Evolutionary conservation across 2,797 vertebrate genomes (phyloP).

Genomic region (Babyrousa celebensis): DNA sequence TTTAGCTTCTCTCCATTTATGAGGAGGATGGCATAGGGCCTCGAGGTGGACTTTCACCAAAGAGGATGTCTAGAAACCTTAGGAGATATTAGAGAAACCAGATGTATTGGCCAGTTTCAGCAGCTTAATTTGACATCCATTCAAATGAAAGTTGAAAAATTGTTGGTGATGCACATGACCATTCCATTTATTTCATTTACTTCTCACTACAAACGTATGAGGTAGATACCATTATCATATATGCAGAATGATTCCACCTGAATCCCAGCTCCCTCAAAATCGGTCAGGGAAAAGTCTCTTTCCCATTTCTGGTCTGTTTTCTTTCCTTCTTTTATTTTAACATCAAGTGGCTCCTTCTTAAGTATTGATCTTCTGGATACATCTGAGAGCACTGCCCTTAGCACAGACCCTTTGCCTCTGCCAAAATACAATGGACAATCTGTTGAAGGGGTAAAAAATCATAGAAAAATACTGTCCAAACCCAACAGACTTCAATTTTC

Average conservation of each 20-base stretch:
- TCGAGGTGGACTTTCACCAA: background rate
- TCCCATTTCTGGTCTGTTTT: conserved; percentile 26
- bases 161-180: background rate
- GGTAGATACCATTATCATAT: no score
- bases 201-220: background rate
- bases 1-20: background rate
- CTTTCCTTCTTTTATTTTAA: conserved; percentile 20
- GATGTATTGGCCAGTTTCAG: background rate
- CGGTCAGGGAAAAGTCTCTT: background rate
- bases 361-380: conserved; percentile 21
- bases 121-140: background rate
- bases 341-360: background rate
- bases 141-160: background rate
- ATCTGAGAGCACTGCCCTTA: conserved; percentile 16
- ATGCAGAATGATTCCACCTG: background rate
- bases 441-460: background rate
- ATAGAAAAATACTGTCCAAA: conserved; percentile 61
- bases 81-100: conserved; percentile 1
- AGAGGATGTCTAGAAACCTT: background rate
- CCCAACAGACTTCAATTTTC: background rate
- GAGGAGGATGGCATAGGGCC: background rate
- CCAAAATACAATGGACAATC: conserved; percentile 8
- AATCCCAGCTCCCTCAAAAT: background rate
- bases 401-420: conserved; percentile 10
- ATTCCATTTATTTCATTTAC: background rate